Conservation (phyloP, 2,113 vertebrate genomes). For the Isurus oxyrinchus region DNA sequence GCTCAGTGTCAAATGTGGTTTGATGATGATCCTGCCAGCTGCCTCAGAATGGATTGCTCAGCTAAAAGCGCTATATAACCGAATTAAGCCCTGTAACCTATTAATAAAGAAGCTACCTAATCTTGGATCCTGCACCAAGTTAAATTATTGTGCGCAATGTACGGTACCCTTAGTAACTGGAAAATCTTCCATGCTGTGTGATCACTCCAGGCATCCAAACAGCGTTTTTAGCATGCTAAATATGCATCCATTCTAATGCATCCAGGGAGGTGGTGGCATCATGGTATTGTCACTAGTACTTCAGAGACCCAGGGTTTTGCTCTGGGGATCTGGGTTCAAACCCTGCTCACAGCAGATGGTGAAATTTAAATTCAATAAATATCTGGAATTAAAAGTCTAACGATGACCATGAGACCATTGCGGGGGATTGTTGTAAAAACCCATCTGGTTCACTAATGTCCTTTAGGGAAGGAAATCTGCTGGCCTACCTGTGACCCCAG, state of each 20-base stretch:
- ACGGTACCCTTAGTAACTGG: neutral
- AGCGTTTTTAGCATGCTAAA: neutral
- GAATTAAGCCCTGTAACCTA: neutral
- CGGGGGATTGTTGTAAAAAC: too few species aligned
- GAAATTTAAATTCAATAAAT: too few species aligned
- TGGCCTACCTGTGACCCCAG: too few species aligned
- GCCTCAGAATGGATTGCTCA: neutral
- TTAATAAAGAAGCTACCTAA: neutral
- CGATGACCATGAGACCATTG: too few species aligned
- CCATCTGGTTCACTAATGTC: too few species aligned
- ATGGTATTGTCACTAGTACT: too few species aligned
- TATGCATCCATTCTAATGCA: neutral
- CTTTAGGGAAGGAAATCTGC: too few species aligned
- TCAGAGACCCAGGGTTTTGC: too few species aligned
- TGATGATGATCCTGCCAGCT: neutral
- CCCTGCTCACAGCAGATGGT: too few species aligned
- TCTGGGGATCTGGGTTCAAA: too few species aligned
- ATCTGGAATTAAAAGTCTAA: too few species aligned
- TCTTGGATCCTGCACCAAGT: neutral
- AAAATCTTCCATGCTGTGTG: neutral
- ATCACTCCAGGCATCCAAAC: neutral
- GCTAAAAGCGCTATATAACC: neutral
- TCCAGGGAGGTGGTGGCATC: neutral
- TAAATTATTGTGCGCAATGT: too few species aligned
- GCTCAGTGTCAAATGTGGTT: neutral